Base-by-base conservation (phyloP, 1,140 invertebrate genomes). In the Temnothorax curvispinosus region DNA sequence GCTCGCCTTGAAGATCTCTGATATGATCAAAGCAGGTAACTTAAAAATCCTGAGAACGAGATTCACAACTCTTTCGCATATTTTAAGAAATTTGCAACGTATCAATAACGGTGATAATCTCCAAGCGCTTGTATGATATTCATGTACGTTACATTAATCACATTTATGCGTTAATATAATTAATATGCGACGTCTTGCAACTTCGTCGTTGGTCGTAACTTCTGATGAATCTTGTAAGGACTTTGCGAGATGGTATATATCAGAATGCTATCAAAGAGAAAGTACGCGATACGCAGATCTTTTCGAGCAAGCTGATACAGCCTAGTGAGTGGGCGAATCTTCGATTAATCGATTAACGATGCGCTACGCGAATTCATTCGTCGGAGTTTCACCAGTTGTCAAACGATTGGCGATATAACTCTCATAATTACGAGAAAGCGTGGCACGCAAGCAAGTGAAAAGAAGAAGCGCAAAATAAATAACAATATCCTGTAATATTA, bases 261-360 rank as follows among this genome's bases (percentile, higher is more conserved):
- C 60, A 52, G 47, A 67, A 52, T 52, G 32, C 7, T 52, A 41
- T 52, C 60, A 35, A 13, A 50, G 58, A 52, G 76, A 80, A 80
- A 80, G 76, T 52, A 32, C 76, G 44, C 76, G 44, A 15, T 38
- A 56, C 3, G 38, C 52, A 38, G 11, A 4, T 65, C 3, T 67
- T 13, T 67, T 50, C 18, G n/a, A 18, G 32, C 4, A 3, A 77
- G 58, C 18, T 50, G 27, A 78, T 78, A 21, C 44, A 50, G 13
- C 6, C 7, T 67, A 52, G 38, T 21, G 76, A 32, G 60, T 52
- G 47, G 60, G 60, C 44, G 76, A 64, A 78, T 78, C 44, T 65
- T 50, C 11, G 32, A 67, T 80, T 35, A 27, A 80, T 52, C 47
- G 76, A 80, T 80, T 67, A 80, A 80, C 44, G 18, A 80, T 80